Base-by-base conservation (phyloP, 2,888 invertebrate species). In the Anticlea derivata region DNA sequence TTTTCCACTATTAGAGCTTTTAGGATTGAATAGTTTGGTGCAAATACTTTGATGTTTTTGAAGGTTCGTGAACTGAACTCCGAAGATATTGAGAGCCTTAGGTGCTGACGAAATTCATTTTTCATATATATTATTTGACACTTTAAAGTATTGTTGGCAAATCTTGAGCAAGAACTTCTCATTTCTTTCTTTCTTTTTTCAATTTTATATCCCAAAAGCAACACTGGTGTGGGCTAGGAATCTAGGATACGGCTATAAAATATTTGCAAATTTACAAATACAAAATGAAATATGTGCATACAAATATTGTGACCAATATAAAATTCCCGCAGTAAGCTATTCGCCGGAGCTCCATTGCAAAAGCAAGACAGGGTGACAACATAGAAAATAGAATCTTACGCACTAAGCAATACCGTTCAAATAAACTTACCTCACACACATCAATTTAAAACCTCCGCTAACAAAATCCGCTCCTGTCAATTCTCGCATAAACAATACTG, bases 311-410 rank as follows among this genome's bases (percentile, higher is more conserved):
- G 55, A 51, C 53, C 51, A 47, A 45, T 46, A 47, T 34, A 54
- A 45, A 47, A 48, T 26, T 45, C 50, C 55, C 52, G 44, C 39
- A 31, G 17, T 33, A 62, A 61, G 54, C 55, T 49, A 35, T 47
- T 31, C 24, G 51, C 60, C 56, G 53, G 40, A 61, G 59, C 59
- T 60, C 61, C 66, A 55, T 61, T 65, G 73, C 74, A 62, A 66
- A 74, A 79, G 82, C 83, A 67, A 80, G 81, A 83, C 81, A 83
- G 80, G 78, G 79, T 82, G 80, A 83, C 78, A 76, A 61, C 53
- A 59, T 52, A 61, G 37, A 59, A 41, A 43, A 56, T 39, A 46
- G 29, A 56, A 55, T 45, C 56, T 61, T 58, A 61, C 35, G 56
- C 58, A 44, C 56, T 61, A 58, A 79, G 77, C 80, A 49, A 58